Percentiles rank a stretch among this genome's conserved stretches.
Conservation (phyloP, 2,888 invertebrate species). For the Eilema sororculum region DNA sequence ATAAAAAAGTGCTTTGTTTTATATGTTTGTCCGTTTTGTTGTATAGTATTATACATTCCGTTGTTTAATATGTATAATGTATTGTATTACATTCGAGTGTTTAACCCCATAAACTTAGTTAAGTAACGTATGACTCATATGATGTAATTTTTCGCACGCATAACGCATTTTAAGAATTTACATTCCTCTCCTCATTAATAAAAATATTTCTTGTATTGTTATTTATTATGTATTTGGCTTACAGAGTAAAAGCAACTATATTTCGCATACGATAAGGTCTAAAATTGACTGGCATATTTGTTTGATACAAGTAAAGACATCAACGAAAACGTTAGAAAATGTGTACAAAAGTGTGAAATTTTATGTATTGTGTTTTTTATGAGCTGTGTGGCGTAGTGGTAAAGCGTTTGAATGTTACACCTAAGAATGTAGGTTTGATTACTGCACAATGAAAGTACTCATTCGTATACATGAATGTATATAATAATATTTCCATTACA, state of each 20-base stretch:
- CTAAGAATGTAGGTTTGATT: neutral
- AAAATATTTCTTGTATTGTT: slow-evolving; percentile 32
- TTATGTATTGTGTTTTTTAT: neutral
- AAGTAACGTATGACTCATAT: slow-evolving; percentile 35
- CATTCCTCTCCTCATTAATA: slow-evolving; percentile 29
- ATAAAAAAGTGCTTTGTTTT: slow-evolving; percentile 9
- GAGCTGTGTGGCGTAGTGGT: neutral
- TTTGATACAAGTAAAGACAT: slow-evolving; percentile 40
- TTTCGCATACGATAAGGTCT: neutral
- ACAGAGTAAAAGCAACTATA: neutral
- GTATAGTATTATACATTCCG: neutral
- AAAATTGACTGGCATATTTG: neutral
- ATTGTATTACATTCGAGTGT: slow-evolving; percentile 19
- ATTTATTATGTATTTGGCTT: neutral
- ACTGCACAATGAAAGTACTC: neutral
- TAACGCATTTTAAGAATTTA: slow-evolving; percentile 24
- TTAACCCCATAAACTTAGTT: slow-evolving; percentile 35
- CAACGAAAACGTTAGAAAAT: slow-evolving; percentile 22
- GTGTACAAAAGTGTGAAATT: neutral
- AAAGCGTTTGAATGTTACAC: neutral
- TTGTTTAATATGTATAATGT: slow-evolving; percentile 12
- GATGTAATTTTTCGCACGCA: slow-evolving; percentile 30
- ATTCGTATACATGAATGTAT: neutral
- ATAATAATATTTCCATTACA: too few relatives aligned
- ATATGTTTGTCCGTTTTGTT: slow-evolving; percentile 11